These are phyloP conservation scores for Neostethus bicornis DNA, from an alignment of 2,797 vertebrate genomes.

Conservation along the genomic window DNA sequence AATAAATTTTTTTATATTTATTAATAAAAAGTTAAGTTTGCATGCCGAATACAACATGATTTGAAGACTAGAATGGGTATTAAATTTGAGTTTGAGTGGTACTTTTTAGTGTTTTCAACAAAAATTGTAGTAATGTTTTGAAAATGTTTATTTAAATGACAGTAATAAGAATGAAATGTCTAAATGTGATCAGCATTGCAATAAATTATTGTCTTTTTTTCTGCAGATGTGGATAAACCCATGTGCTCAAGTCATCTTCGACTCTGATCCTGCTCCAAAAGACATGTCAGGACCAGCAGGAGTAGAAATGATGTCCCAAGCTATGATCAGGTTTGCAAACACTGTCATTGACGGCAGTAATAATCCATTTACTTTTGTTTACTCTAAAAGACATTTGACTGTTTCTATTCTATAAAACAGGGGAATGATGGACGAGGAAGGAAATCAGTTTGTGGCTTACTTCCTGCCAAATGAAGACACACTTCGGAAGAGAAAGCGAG, in stretches of 20 bases:
- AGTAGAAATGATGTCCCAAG: slow-evolving; percentile 97
- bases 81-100: too few species aligned
- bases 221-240: slow-evolving; percentile 97
- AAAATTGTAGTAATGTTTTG: too few species aligned
- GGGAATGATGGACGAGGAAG: slow-evolving; percentile 98
- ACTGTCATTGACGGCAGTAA: too few species aligned
- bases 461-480: slow-evolving; percentile 94
- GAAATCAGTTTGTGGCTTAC: slow-evolving; percentile 97
- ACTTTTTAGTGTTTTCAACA: too few species aligned
- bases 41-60: neutral
- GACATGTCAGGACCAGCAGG: slow-evolving; percentile 84
- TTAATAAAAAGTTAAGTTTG: too few species aligned
- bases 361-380: neutral
- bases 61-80: too few species aligned
- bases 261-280: slow-evolving; percentile 94
- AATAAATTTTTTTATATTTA: neutral
- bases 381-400: neutral
- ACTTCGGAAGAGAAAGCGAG: slow-evolving; percentile 90
- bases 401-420: slow-evolving; percentile 66
- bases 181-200: neutral
- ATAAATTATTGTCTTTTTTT: neutral
- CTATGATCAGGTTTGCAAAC: slow-evolving; percentile 90
- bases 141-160: too few species aligned
- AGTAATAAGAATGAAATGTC: neutral
- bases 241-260: slow-evolving; percentile 95